phyloP scores from a whole-genome alignment of 2,113 vertebrate species.

The Atrichornis clamosus region DNA sequence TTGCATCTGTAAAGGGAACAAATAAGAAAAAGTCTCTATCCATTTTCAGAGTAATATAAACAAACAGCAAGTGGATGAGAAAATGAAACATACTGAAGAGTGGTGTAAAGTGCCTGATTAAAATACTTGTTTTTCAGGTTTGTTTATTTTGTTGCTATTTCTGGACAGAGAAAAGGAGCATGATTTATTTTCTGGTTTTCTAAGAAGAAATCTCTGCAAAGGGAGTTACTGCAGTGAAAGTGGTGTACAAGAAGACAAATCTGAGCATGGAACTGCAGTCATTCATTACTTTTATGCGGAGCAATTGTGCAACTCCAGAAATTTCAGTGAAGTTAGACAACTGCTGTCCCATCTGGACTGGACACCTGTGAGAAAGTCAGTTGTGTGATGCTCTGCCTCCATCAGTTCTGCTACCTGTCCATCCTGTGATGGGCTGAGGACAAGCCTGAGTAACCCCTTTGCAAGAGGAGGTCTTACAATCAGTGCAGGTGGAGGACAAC shows the following conservation, averaged over 20 bases:
- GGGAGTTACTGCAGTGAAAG: not conserved
- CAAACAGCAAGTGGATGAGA: not conserved
- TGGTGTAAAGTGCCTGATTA: not conserved
- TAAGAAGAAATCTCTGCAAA: not conserved
- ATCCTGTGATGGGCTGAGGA: not conserved
- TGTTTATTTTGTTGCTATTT: not conserved
- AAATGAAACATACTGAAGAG: not conserved
- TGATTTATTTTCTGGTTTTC: not conserved
- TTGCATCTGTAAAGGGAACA: not conserved
- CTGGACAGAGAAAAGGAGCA: not conserved
- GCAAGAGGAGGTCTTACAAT: not conserved
- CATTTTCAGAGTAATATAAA: not conserved
- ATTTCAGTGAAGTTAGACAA: not conserved
- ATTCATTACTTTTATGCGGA: not conserved
- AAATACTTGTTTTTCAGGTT: not conserved
- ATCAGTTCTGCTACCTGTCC: not conserved
- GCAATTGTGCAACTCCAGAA: not conserved
- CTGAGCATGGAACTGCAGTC: not conserved
- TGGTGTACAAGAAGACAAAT: not conserved
- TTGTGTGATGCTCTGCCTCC: not conserved
- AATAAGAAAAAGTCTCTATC: not conserved
- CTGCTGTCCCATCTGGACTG: not conserved
- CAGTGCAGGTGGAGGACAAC: fast-evolving
- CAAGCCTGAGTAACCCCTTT: fast-evolving
- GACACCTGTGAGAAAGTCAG: not conserved